These are phyloP conservation scores for Rosalia funebris DNA, from an alignment of 2,888 invertebrate genomes.

Conservation along the genomic window DNA sequence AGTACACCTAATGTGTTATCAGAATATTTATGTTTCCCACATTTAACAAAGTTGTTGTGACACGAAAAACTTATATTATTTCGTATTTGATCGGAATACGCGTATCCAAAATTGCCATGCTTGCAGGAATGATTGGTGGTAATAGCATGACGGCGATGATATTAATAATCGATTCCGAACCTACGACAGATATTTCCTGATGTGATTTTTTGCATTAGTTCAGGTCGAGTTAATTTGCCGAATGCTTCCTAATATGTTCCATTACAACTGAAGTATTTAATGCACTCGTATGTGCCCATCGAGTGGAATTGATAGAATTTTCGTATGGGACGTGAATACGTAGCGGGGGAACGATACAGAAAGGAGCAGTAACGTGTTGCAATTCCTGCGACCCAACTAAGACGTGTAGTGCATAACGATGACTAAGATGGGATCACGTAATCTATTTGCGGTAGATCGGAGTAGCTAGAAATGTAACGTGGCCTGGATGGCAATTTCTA, in stretches of 20 bases:
- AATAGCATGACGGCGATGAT: no score
- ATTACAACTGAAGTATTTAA: conserved; percentile 44
- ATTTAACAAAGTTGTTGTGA: no score
- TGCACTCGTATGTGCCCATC: conserved; percentile 48
- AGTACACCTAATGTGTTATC: no score
- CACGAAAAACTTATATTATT: no score
- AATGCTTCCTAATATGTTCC: conserved; percentile 29
- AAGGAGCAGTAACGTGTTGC: conserved; percentile 56
- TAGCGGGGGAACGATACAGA: conserved; percentile 16
- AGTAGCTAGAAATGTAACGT: conserved; percentile 56
- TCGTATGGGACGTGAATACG: conserved; percentile 45
- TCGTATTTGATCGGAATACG: no score
- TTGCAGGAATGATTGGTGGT: no score
- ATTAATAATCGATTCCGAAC: no score
- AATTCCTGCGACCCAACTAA: conserved; percentile 55
- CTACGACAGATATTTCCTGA: no score
- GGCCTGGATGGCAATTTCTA: conserved; percentile 55
- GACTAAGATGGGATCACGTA: conserved; percentile 62
- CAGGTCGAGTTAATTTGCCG: conserved; percentile 14
- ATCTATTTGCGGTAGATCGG: conserved; percentile 63
- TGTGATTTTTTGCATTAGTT: conserved; percentile 30
- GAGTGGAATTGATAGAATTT: conserved; percentile 53
- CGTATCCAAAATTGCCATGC: no score
- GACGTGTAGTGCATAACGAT: conserved; percentile 58
- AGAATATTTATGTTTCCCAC: no score